Conservation (phyloP, 2,113 vertebrate genomes). For the Erythrolamprus reginae region DNA sequence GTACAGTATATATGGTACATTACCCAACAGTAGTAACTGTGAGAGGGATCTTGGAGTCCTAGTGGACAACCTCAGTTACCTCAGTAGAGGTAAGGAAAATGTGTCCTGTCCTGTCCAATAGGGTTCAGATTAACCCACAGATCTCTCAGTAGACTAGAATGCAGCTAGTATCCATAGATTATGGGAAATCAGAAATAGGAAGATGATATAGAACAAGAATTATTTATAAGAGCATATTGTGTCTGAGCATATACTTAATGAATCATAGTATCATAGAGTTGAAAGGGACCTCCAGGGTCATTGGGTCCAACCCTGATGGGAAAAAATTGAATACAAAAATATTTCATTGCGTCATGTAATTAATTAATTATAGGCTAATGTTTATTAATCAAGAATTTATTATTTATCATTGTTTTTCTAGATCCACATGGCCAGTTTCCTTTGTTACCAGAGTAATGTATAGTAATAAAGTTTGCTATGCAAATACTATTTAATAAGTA, state of each 20-base stretch:
- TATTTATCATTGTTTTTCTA: slow-evolving; percentile 25
- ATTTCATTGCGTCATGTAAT: slow-evolving; percentile 17
- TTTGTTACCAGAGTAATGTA: slow-evolving; percentile 39
- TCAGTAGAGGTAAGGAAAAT: no score
- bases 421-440: slow-evolving; percentile 27
- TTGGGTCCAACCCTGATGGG: no score
- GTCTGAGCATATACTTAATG: background rate
- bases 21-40: no score
- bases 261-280: no score
- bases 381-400: slow-evolving; percentile 22
- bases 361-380: slow-evolving; percentile 45
- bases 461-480: slow-evolving; percentile 28
- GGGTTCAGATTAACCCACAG: background rate
- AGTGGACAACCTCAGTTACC: no score
- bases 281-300: no score
- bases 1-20: no score
- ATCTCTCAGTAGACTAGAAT: background rate
- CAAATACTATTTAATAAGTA: slow-evolving; percentile 28
- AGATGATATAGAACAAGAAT: background rate
- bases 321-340: slow-evolving; percentile 30
- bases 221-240: background rate
- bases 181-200: background rate
- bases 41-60: no score
- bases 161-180: background rate
- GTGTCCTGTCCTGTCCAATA: background rate